phyloP scores from a whole-genome alignment of 1,140 invertebrate species.

The Drosophila neocordata region DNA sequence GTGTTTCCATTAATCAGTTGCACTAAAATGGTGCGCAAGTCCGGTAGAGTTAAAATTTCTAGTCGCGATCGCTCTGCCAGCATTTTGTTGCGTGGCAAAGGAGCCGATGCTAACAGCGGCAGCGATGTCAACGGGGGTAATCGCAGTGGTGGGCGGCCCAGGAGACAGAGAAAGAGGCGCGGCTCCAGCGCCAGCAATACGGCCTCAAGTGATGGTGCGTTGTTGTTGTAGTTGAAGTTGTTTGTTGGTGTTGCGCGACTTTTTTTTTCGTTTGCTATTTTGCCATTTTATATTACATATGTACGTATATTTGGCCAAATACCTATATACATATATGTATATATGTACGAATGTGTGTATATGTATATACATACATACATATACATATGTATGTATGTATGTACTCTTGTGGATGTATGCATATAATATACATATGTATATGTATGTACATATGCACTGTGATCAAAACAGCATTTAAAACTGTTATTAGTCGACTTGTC shows the following conservation, averaged over 20 bases:
- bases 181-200: conserved; percentile 60
- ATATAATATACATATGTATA: background rate
- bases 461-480: conserved; percentile 8
- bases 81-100: conserved; percentile 69
- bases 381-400: background rate
- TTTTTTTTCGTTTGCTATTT: conserved; percentile 32
- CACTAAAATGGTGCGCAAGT: conserved; percentile 80
- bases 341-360: background rate
- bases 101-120: conserved; percentile 2
- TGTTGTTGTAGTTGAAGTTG: conserved; percentile 18
- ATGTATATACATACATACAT: background rate
- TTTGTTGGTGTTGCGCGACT: conserved; percentile 54
- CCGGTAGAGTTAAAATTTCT: conserved; percentile 79
- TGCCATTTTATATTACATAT: conserved; percentile 37
- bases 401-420: conserved; percentile 1
- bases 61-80: conserved; percentile 55
- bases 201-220: conserved; percentile 65
- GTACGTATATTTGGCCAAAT: background rate
- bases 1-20: conserved; percentile 75
- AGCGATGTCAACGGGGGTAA: background rate
- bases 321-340: conserved; percentile 11
- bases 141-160: conserved; percentile 2
- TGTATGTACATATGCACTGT: background rate
- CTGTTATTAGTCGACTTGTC: background rate
- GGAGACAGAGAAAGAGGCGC: conserved; percentile 36